Percentiles rank a stretch among this genome's conserved stretches.
phyloP scores from a whole-genome alignment of 2,113 vertebrate genomes.

The Condylura cristata region DNA sequence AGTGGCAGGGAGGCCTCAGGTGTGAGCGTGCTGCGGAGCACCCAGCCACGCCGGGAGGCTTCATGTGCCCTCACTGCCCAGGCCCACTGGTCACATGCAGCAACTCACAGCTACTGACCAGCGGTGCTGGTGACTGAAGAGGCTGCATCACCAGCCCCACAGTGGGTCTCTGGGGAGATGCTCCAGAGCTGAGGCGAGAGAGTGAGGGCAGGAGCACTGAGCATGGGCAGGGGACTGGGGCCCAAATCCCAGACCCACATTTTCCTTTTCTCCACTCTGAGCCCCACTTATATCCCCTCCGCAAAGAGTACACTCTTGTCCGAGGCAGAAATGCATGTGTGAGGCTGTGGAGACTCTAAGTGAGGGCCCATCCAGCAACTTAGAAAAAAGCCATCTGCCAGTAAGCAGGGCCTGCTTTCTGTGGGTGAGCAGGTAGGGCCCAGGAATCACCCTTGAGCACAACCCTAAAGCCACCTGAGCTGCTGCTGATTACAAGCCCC shows the following conservation, averaged over 20 bases:
- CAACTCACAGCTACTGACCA: accelerated
- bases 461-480: not conserved
- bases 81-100: accelerated
- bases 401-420: not conserved
- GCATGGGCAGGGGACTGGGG: too few species aligned
- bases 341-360: not conserved
- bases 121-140: accelerated
- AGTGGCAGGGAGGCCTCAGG: not conserved
- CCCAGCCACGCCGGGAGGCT: not conserved
- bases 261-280: not conserved
- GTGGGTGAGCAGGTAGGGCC: not conserved
- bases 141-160: not conserved
- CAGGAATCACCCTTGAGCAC: not conserved
- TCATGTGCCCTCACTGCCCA: accelerated
- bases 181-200: not conserved
- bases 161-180: not conserved
- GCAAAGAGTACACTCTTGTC: not conserved
- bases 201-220: too few species aligned
- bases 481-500: not conserved
- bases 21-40: accelerated
- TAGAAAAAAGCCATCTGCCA: not conserved
- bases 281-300: not conserved
- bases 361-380: not conserved
- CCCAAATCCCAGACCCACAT: not conserved
- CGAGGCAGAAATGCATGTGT: too few species aligned